These are phyloP conservation scores for Nemurella pictetii DNA, from an alignment of 2,888 invertebrate species.

Conservation along the genomic window DNA sequence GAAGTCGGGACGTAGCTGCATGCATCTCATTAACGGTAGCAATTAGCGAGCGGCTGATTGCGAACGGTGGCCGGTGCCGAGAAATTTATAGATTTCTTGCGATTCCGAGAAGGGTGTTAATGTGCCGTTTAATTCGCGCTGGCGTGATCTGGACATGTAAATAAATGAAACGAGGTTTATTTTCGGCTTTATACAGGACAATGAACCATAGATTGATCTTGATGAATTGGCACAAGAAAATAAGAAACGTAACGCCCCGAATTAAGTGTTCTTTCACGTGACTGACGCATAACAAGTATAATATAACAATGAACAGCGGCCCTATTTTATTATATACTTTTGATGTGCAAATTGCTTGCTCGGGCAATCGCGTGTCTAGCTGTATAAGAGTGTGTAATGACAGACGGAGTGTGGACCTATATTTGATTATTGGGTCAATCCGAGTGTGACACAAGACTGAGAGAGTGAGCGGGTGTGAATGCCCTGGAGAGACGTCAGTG, in stretches of 20 bases:
- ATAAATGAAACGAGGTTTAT: not conserved
- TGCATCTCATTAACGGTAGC: not conserved
- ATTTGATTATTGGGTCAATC: slow-evolving; percentile 12
- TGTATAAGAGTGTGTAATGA: not conserved
- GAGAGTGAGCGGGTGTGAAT: slow-evolving; percentile 34
- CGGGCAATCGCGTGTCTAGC: not conserved
- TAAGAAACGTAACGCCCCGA: not conserved
- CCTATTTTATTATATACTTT: not conserved
- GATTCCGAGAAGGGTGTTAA: not conserved
- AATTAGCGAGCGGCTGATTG: not conserved
- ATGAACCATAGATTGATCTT: not conserved
- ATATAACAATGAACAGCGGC: not conserved
- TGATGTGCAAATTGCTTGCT: not conserved
- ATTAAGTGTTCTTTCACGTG: not conserved
- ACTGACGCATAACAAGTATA: too few relatives aligned
- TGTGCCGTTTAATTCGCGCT: too few relatives aligned
- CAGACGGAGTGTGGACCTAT: not conserved
- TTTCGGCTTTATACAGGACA: not conserved
- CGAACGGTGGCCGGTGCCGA: not conserved
- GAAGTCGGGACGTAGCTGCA: not conserved
- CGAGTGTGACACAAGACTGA: not conserved
- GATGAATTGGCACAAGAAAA: not conserved
- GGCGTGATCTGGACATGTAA: not conserved
- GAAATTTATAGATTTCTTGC: too few relatives aligned
- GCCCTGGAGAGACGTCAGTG: slow-evolving; percentile 33